phyloP scores from a whole-genome alignment of 2,113 vertebrate genomes.

The Rhegmatorhina hoffmannsi region DNA sequence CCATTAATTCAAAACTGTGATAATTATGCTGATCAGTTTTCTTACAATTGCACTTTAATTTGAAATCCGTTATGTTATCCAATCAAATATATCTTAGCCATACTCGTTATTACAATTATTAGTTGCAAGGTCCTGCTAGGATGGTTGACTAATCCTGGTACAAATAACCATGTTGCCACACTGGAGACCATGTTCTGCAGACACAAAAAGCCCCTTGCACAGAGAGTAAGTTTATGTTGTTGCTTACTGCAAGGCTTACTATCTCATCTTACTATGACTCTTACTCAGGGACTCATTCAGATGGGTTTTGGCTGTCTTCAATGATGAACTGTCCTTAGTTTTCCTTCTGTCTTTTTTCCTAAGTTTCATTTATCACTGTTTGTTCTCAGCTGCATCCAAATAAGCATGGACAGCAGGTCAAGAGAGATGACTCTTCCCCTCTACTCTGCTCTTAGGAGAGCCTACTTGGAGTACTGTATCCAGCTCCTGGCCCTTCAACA shows the following conservation, averaged over 20 bases:
- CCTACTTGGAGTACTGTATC: neutral
- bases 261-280: neutral
- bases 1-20: neutral
- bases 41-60: neutral
- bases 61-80: neutral
- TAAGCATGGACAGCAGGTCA: rapidly evolving
- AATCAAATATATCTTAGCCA: neutral
- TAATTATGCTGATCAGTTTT: neutral
- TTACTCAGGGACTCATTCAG: neutral
- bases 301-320: neutral
- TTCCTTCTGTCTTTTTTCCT: neutral
- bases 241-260: neutral
- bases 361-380: neutral
- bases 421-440: neutral
- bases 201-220: neutral
- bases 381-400: neutral
- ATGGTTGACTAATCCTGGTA: neutral
- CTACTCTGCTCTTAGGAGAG: neutral
- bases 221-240: neutral
- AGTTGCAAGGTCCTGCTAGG: neutral
- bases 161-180: neutral
- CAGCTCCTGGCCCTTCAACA: neutral
- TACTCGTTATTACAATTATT: neutral
- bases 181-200: neutral
- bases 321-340: neutral